Percentiles rank a stretch among this genome's conserved stretches.
These are phyloP conservation scores for Athalia circularis DNA, from an alignment of 2,888 invertebrate species.

Conservation along the genomic window DNA sequence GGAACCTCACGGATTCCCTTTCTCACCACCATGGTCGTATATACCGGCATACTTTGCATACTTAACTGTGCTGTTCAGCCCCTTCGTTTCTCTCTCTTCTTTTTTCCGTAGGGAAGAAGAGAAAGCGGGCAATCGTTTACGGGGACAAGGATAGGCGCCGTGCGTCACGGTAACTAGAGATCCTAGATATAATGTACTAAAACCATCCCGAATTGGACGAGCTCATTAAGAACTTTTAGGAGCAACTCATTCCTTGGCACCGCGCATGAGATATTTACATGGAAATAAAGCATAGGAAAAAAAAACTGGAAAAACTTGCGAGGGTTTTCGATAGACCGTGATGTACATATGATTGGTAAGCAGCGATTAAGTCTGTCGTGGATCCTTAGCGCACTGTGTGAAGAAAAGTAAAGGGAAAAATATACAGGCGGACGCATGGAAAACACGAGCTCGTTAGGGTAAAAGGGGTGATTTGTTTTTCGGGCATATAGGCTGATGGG, in stretches of 20 bases:
- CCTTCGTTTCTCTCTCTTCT: neutral
- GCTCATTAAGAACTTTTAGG: conserved; percentile 57
- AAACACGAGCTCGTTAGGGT: conserved; percentile 49
- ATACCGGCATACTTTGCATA: conserved; percentile 60
- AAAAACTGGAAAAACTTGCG: neutral
- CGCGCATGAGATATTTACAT: neutral
- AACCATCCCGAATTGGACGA: conserved; percentile 50
- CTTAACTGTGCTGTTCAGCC: conserved; percentile 45
- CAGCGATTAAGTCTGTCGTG: neutral
- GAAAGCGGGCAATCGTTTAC: conserved; percentile 12
- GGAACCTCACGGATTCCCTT: conserved; percentile 22
- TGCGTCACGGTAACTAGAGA: conserved; percentile 52
- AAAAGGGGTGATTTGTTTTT: conserved; percentile 50
- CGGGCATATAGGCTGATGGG: conserved; percentile 17
- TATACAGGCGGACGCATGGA: neutral
- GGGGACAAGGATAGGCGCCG: neutral
- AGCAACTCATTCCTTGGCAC: neutral
- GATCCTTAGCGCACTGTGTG: neutral
- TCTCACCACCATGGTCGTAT: conserved; percentile 24
- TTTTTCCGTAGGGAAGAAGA: too few relatives aligned
- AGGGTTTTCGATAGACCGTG: neutral
- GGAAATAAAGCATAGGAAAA: neutral
- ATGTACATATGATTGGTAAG: too few relatives aligned
- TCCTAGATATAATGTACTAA: conserved; percentile 34
- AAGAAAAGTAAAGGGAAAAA: neutral